Base-by-base conservation (phyloP, 2,797 vertebrate genomes). In the Cyclura pinguis region DNA sequence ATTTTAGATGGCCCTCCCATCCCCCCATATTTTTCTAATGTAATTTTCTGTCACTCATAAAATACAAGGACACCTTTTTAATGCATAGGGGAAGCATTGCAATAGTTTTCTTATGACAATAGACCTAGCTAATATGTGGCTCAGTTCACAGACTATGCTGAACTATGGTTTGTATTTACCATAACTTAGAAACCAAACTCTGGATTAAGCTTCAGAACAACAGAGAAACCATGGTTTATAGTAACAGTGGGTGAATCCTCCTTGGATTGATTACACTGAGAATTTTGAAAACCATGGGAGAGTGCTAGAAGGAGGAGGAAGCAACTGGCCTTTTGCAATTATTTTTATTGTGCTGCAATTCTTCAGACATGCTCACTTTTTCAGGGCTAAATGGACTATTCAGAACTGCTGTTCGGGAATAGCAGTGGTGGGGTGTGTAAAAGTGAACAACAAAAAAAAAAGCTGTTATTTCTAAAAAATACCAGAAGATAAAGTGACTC, bases 21-120 rank as follows among this genome's bases (percentile, higher is more conserved):
- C 52, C 67, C 67, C 86, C 86, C 81, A 88, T 84, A 94, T 93
- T 95, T 92, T 92, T 84, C 76, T 91, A 91, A 90, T 95, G 94
- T 96, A 93, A 95, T 96, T 77, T 95, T 88, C 73, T 84, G 50
- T 62, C 86, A 84, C 93, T 94, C 94, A 95, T 95, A 92, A 96
- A 96, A 95, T 93, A 92, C 38, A 84, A 93, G 73, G 29, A 50
- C 86, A 57, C 78, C 93, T 85, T 84, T 93, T 89, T 96, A 92
- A 86, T 93, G 77, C 86, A 88, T 92, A 42, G 20, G 80, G 24
- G 59, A 92, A 57, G 3, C 86, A 94, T 69, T 93, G 93, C 95
- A 95, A 96, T 92, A 89, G 90, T 80, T 95, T 92, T 90, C 80
- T 90, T 88, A 77, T 73, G 76, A 87, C 89, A 91, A 47, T 91